Conservation (phyloP, 1,140 invertebrate genomes). For the Stratiolaelaps scimitus region DNA sequence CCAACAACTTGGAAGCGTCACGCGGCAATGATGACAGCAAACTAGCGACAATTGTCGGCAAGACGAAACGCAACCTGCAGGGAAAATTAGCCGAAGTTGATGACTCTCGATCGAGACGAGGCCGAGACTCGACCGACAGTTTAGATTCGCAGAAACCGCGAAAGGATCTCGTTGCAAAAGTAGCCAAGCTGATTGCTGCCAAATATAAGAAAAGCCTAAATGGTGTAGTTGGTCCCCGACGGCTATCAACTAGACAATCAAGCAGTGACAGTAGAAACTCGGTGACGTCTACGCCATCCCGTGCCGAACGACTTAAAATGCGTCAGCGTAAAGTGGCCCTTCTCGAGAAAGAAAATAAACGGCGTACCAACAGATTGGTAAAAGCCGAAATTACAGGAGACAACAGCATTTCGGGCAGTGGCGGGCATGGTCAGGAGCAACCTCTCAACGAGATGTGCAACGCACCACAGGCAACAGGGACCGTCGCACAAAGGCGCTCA, state of each 20-base stretch:
- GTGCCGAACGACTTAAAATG: slow-evolving; percentile 11
- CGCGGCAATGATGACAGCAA: background rate
- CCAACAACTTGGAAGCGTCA: background rate
- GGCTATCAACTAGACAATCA: slow-evolving; percentile 1
- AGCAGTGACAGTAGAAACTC: slow-evolving; percentile 20
- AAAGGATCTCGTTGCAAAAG: slow-evolving; percentile 5
- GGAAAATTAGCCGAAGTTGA: slow-evolving; percentile 7
- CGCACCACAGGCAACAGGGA: background rate
- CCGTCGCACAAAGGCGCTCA: background rate
- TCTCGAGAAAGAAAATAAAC: slow-evolving; percentile 19
- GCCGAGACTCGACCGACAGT: slow-evolving; percentile 4
- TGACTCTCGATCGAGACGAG: background rate
- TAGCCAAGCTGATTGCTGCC: slow-evolving; percentile 25
- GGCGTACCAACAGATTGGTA: background rate
- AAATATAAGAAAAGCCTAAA: slow-evolving; percentile 23
- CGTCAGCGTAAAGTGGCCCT: slow-evolving; percentile 12
- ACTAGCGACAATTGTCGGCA: background rate
- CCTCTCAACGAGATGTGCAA: too few relatives aligned
- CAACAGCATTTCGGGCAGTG: too few relatives aligned
- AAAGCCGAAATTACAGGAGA: too few relatives aligned
- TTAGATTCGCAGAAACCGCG: slow-evolving; percentile 8
- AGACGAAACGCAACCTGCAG: slow-evolving; percentile 22
- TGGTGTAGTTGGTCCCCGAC: background rate
- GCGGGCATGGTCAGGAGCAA: too few relatives aligned
- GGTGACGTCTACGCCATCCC: background rate